A percentile compares a stretch with the other conserved stretches of the same genome.
phyloP scores from a whole-genome alignment of 2,888 invertebrate species.

The Galeruca laticollis region DNA sequence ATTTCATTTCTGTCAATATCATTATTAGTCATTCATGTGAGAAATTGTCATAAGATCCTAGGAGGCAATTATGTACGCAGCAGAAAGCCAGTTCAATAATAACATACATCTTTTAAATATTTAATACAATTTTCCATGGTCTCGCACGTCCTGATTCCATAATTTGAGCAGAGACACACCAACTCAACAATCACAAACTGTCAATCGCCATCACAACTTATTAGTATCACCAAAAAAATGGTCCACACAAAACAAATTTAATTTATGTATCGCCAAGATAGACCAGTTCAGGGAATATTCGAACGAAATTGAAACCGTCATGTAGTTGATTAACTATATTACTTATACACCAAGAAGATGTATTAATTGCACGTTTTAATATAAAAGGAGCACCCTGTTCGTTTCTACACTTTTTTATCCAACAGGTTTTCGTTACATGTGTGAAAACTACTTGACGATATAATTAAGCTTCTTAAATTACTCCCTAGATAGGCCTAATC shows the following conservation, averaged over 20 bases:
- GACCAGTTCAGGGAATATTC: constrained; percentile 44
- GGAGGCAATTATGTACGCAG: no score
- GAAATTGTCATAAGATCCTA: no score
- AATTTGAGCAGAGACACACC: constrained; percentile 24
- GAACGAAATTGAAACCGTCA: not conserved
- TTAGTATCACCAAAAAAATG: constrained; percentile 35
- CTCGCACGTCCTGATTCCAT: constrained; percentile 16
- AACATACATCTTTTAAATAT: no score
- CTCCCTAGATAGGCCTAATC: not conserved
- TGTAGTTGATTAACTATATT: no score
- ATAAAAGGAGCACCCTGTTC: not conserved
- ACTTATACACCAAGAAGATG: no score
- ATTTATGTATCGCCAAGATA: constrained; percentile 46
- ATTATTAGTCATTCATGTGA: no score
- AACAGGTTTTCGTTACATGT: not conserved
- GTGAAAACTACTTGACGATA: not conserved
- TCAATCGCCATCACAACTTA: constrained; percentile 14
- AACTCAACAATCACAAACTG: constrained; percentile 18
- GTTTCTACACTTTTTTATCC: not conserved
- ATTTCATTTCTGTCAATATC: no score
- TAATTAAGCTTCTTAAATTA: not conserved
- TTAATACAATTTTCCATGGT: not conserved
- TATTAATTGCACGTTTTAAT: no score
- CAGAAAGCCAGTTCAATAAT: no score
- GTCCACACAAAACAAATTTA: constrained; percentile 54